Conservation (phyloP, 2,797 vertebrate genomes). For the Agapornis canus region DNA sequence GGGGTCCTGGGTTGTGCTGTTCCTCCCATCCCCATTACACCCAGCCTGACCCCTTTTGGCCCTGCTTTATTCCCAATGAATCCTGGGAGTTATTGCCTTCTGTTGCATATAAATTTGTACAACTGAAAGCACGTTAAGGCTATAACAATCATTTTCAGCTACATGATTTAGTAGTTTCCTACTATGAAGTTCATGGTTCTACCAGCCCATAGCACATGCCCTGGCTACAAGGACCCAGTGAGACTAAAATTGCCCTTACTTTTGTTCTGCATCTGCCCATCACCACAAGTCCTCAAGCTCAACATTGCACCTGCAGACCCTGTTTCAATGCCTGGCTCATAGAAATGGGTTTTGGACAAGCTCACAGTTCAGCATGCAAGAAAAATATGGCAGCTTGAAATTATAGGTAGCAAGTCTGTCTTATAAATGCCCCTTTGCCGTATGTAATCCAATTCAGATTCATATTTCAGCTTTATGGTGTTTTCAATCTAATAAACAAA, state of each 20-base stretch:
- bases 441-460: background rate
- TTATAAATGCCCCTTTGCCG: background rate
- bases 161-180: background rate
- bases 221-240: background rate
- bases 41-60: background rate
- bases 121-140: background rate
- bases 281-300: background rate
- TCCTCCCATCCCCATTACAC: background rate
- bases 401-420: background rate
- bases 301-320: background rate
- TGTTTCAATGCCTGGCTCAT: background rate
- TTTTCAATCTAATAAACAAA: background rate
- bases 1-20: fast-evolving
- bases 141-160: background rate
- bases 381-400: background rate
- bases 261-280: background rate
- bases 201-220: background rate
- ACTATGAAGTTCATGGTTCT: background rate
- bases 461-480: background rate
- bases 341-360: background rate
- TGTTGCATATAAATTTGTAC: background rate
- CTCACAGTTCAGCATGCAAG: background rate
- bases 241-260: background rate
- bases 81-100: background rate
- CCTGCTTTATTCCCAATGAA: background rate